These are phyloP conservation scores for Oryzias melastigma DNA, from an alignment of 2,113 vertebrate genomes.

Conservation along the genomic window DNA sequence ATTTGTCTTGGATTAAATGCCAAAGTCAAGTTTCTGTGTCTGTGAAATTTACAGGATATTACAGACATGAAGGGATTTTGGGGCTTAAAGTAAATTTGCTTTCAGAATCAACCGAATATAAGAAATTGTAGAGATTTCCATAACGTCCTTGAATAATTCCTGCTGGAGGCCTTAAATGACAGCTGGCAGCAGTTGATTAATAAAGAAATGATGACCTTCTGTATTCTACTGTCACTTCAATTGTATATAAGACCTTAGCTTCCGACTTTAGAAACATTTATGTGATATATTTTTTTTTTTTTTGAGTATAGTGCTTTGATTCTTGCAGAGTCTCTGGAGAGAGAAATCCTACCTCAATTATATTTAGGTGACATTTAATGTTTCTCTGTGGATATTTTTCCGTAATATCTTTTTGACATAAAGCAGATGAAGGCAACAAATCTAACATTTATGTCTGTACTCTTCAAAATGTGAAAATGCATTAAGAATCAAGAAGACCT, in stretches of 20 bases:
- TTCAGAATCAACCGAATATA: constrained; percentile 48
- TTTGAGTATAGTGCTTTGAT: constrained; percentile 44
- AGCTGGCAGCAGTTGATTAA: constrained; percentile 61
- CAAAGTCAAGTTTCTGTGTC: constrained; percentile 68
- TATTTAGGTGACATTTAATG: constrained; percentile 65
- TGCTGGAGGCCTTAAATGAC: constrained; percentile 44
- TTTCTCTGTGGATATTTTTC: constrained; percentile 42
- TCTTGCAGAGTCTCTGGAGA: constrained; percentile 38
- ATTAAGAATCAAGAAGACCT: constrained; percentile 48
- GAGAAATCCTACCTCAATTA: constrained; percentile 58
- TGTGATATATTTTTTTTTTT: too few species aligned
- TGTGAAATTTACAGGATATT: constrained; percentile 76
- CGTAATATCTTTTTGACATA: constrained; percentile 45
- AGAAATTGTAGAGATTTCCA: constrained; percentile 14
- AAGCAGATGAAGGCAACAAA: constrained; percentile 46
- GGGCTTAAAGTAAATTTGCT: constrained; percentile 75
- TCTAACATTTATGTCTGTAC: constrained; percentile 45
- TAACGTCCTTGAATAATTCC: constrained; percentile 28
- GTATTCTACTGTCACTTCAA: constrained; percentile 48
- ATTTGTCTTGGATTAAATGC: constrained; percentile 63
- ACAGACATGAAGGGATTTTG: constrained; percentile 78
- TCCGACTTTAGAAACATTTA: constrained; percentile 44
- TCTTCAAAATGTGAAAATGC: constrained; percentile 43
- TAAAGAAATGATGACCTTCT: constrained; percentile 65
- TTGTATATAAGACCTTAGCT: constrained; percentile 35